phyloP scores from a whole-genome alignment of 64 coral and sea anemone genomes.

The Stichodactyla mertensii region DNA sequence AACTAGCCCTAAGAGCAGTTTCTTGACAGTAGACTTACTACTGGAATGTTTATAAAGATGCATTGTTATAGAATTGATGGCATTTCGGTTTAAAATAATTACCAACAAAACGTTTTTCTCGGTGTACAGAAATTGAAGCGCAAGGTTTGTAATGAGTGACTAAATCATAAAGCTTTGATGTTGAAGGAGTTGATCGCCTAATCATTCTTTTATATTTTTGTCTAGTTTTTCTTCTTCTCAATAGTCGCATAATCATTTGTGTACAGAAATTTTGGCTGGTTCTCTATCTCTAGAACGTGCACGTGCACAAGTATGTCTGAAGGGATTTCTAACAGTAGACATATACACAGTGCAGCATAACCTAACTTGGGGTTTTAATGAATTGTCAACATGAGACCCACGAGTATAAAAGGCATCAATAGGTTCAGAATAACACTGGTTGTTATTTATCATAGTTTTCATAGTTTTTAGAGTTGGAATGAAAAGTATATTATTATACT shows the following conservation, averaged over 20 bases:
- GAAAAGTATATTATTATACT: background rate
- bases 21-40: too few species aligned
- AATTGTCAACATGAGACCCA: slow-evolving; percentile 14
- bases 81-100: slow-evolving; percentile 31
- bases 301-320: slow-evolving; percentile 21
- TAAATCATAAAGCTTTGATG: slow-evolving; percentile 46
- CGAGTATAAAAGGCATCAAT: slow-evolving; percentile 15
- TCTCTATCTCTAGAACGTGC: slow-evolving; percentile 40
- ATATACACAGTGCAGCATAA: slow-evolving; percentile 15
- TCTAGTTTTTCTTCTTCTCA: slow-evolving; percentile 45
- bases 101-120: slow-evolving; percentile 49
- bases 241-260: slow-evolving; percentile 25
- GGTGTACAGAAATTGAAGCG: slow-evolving; percentile 22
- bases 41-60: too few species aligned
- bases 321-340: slow-evolving; percentile 28
- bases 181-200: slow-evolving; percentile 33
- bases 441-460: slow-evolving; percentile 27
- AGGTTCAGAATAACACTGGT: slow-evolving; percentile 13
- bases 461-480: slow-evolving; percentile 13
- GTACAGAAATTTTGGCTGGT: slow-evolving; percentile 32
- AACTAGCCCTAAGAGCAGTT: too few species aligned
- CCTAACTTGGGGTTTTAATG: background rate
- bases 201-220: slow-evolving; percentile 41
- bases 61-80: background rate
- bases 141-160: slow-evolving; percentile 47